These are phyloP conservation scores for Chloroclystis v-ata DNA, from an alignment of 2,888 invertebrate genomes.

Conservation along the genomic window DNA sequence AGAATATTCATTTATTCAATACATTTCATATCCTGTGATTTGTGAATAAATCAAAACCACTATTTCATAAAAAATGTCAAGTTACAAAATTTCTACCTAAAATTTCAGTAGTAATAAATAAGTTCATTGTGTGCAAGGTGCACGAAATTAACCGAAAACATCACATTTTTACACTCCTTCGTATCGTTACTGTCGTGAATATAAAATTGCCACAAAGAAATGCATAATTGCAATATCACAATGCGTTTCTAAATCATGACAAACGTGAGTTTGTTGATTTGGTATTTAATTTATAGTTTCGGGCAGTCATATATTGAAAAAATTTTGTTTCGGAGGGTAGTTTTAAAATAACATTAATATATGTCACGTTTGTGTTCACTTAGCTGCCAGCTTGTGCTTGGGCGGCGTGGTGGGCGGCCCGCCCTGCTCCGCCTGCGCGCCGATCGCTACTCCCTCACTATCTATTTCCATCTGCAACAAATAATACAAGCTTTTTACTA, in stretches of 20 bases:
- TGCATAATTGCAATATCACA: constrained; percentile 17
- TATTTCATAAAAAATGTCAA: constrained; percentile 2
- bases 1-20: constrained; percentile 1
- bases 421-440: constrained; percentile 70
- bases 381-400: constrained; percentile 61
- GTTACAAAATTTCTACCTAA: constrained; percentile 2
- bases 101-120: background rate
- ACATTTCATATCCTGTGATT: constrained; percentile 3
- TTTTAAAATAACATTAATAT: constrained; percentile 10
- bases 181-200: background rate
- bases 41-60: constrained; percentile 10
- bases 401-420: constrained; percentile 72
- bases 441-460: constrained; percentile 72
- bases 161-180: constrained; percentile 13
- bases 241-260: background rate
- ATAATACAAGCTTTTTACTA: constrained; percentile 1
- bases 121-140: constrained; percentile 1
- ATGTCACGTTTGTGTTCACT: constrained; percentile 47
- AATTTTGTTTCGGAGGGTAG: constrained; percentile 15
- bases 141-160: constrained; percentile 2
- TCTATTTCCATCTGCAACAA: constrained; percentile 65
- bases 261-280: background rate
- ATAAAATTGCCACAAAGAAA: constrained; percentile 4
- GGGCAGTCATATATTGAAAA: background rate
- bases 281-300: background rate